A percentile compares a stretch with the other conserved stretches of the same genome.
Conservation (phyloP, 2,113 vertebrate species). For the Onychostruthus taczanowskii region DNA sequence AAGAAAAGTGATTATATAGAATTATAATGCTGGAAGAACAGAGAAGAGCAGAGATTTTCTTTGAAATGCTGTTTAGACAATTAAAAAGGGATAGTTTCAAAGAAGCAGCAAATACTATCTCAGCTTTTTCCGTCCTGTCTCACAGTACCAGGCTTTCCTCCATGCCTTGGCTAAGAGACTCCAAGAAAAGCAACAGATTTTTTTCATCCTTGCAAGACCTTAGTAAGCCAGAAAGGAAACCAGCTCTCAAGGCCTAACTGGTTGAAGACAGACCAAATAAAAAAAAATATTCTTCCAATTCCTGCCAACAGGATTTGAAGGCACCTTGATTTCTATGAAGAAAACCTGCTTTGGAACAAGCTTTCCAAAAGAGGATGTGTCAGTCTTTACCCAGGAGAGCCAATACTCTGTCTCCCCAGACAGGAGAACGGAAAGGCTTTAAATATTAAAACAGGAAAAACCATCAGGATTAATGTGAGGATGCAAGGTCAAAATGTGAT, state of each 20-base stretch:
- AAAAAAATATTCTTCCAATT: neutral
- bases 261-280: neutral
- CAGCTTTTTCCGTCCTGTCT: neutral
- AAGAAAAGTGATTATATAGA: conserved; percentile 54
- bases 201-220: neutral
- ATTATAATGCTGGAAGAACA: conserved; percentile 26
- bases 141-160: neutral
- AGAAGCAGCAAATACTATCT: neutral
- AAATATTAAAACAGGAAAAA: conserved; percentile 14
- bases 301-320: neutral
- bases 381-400: neutral
- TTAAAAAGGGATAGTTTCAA: conserved; percentile 24
- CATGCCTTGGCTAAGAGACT: neutral
- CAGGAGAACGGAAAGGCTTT: neutral
- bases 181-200: neutral
- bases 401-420: neutral
- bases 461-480: neutral
- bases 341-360: neutral
- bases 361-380: neutral
- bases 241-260: neutral
- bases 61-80: neutral
- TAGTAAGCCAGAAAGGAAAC: neutral
- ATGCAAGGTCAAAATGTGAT: neutral
- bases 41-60: conserved; percentile 30
- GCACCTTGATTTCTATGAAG: neutral